phyloP scores from a whole-genome alignment of 2,797 vertebrate genomes.

The Thaleichthys pacificus region DNA sequence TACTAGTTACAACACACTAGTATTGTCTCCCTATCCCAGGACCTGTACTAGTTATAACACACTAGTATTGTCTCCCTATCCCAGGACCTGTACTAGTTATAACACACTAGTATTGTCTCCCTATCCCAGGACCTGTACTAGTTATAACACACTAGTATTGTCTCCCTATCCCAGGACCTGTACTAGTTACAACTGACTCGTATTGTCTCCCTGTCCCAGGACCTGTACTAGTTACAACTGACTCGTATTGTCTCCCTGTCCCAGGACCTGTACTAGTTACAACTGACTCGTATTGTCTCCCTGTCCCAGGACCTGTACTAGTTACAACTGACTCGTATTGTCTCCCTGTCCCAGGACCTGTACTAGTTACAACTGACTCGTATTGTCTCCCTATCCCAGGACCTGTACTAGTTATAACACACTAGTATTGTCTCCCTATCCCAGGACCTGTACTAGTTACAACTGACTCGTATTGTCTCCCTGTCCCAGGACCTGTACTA shows the following conservation, averaged over 20 bases:
- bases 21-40: neutral
- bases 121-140: conserved; percentile 90
- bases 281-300: conserved; percentile 1
- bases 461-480: too few species aligned
- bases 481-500: neutral
- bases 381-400: neutral
- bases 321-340: conserved; percentile 73
- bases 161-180: neutral
- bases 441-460: neutral
- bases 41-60: neutral
- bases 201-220: neutral
- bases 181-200: neutral
- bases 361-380: conserved; percentile 74
- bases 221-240: neutral
- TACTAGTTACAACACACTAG: neutral
- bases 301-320: conserved; percentile 85
- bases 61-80: conserved; percentile 26
- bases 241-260: too few species aligned
- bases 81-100: conserved; percentile 90
- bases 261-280: neutral
- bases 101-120: conserved; percentile 55
- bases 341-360: conserved; percentile 78
- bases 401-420: neutral
- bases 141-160: neutral
- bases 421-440: too few species aligned